Evolutionary conservation across 2,113 vertebrate genomes (phyloP), one percentile per base, ranked within the genome.

Genomic region (Ivindomyrus marchei): DNA sequence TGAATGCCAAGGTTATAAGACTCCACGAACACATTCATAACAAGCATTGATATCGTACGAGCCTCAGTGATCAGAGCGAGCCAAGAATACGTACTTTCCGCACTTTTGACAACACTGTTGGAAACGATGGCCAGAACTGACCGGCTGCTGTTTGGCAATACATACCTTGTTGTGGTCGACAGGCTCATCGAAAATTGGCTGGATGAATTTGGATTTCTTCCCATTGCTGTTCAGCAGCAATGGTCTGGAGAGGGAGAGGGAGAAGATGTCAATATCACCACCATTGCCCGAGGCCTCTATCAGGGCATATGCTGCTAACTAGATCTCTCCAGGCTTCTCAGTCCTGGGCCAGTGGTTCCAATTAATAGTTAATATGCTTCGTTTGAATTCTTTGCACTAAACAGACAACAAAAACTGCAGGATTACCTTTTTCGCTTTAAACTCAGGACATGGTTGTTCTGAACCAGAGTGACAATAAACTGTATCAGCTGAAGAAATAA

Each of bases 361-460:
- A 70, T 13, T 31, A 27, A 27, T 27, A 27, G 11, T 36, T 56
- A 1, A 46, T 31, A 9, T n/a, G 11, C 19, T 2, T 53, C 56
- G 11, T 8, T 52, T 36, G 3, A 46, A 19, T 24, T 15, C 1
- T 50, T 24, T 36, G 13, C 27, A 45, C 19, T 89, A 89, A 47
- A 86, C 66, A 90, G 3, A 27, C 80, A 53, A 56, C 4, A 84
- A 9, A 45, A 19, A 88, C 3, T 13, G 0, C 5, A 0, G 90
- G 58, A 93, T 96, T 95, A 98, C 98, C 98, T 97, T 95, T 99
- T 99, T 46, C 97, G 97, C 91, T 99, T 99, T 84, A 99, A 94
- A 92, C 98, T 99, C 91, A 99, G 95, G 91, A 99, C 95, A 2
- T 95, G 97, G 93, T 99, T 99, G 94, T 97, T 99, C 94, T 98